Base-by-base conservation (phyloP, 2,797 vertebrate genomes). In the Acanthurus tractus region DNA sequence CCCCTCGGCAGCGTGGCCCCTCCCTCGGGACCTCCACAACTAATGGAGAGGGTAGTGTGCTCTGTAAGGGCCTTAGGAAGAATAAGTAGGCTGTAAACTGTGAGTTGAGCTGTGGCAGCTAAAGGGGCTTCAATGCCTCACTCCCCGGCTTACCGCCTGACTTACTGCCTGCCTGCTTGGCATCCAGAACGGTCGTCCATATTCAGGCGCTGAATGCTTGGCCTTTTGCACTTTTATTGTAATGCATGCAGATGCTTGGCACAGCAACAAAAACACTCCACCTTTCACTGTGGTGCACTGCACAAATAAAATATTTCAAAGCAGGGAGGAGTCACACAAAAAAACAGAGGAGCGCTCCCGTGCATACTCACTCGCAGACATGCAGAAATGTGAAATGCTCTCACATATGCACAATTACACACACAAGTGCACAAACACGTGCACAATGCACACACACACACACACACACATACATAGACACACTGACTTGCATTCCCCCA, bases 71-170 rank as follows among this genome's bases (percentile, higher is more conserved):
- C 93, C 88, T 83, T 67, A 86, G 91, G 88, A 92, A 81, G 90
- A 94, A 93, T 89, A 91, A 91, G 91, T 90, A 86, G 86, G 91
- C 82, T 91, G 92, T 93, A 92, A 94, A 93, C 86, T 89, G 85
- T 80, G 86, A 91, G 87, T 84, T 89, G 89, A 89, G 89, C 90
- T 88, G 93, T 89, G 86, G 89, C 84, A 90, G 89, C 87, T 91
- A 89, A 92, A 93, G 86, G 89, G 90, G 86, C 85, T 88, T 90
- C 83, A 85, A 80, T 87, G 88, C 90, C 77, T 91, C 84, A 86
- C 88, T 88, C 87, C 83, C 86, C 78, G 15, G 79, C 90, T 90
- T 90, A 87, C 84, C 63, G 79, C 82, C 89, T 92, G 89, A 91
- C 91, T 93, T 91, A 90, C 90, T 79, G 88, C 87, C 78, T 84